phyloP scores from a whole-genome alignment of 2,797 vertebrate species.

The Sorex maritimensis region DNA sequence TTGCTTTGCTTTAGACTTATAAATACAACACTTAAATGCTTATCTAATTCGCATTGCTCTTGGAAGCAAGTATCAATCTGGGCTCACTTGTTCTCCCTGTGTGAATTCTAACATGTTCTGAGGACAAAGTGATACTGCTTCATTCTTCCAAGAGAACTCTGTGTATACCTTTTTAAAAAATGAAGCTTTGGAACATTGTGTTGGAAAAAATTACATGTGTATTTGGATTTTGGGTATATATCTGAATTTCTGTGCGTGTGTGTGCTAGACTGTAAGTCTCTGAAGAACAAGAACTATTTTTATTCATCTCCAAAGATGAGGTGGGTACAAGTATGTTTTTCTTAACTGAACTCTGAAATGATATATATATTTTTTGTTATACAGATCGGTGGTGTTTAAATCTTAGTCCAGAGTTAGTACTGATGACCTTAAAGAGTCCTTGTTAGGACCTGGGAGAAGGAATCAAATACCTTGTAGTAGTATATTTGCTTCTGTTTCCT shows the following conservation, averaged over 20 bases:
- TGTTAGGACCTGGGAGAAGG: neutral
- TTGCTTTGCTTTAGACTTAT: neutral
- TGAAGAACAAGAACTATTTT: constrained; percentile 16
- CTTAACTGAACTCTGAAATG: neutral
- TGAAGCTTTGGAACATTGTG: neutral
- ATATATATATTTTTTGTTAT: neutral
- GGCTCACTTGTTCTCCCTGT: neutral
- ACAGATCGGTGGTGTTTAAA: constrained; percentile 5
- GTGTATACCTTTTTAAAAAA: neutral
- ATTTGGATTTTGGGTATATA: neutral
- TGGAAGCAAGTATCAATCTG: neutral
- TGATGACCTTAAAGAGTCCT: neutral
- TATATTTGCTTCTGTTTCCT: neutral
- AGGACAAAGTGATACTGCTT: constrained; percentile 17
- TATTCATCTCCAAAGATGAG: constrained; percentile 25
- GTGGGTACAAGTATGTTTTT: neutral
- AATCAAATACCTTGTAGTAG: neutral
- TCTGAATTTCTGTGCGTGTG: no score
- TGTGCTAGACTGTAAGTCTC: neutral
- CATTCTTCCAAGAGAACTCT: neutral
- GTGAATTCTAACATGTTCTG: neutral
- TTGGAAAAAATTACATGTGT: neutral
- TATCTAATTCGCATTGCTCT: constrained; percentile 8
- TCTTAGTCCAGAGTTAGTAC: constrained; percentile 3
- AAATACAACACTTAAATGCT: neutral